Evolutionary conservation across 2,797 vertebrate genomes (phyloP).

Genomic region (Momotus momota): DNA sequence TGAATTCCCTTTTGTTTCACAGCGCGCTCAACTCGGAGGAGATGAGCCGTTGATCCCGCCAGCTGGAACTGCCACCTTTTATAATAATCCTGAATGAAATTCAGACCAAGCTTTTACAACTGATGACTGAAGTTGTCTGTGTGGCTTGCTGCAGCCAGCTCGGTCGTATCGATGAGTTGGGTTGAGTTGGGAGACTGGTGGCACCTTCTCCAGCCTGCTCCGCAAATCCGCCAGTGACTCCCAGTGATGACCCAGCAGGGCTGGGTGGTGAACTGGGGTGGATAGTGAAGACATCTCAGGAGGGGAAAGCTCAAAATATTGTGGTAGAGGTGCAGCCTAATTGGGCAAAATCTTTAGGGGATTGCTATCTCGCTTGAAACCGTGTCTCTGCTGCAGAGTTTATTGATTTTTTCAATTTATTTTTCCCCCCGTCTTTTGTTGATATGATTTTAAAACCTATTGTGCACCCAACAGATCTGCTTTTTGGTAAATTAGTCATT

Average conservation of each 20-base stretch:
- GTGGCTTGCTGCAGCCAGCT: not conserved
- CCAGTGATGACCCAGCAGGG: not conserved
- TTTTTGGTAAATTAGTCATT: not conserved
- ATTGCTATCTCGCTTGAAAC: not conserved
- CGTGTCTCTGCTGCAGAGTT: not conserved
- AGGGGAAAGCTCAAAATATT: not conserved
- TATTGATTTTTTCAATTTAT: not conserved
- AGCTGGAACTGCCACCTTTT: not conserved
- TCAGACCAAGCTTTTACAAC: not conserved
- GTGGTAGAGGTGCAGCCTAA: not conserved
- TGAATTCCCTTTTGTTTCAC: conserved; percentile 8
- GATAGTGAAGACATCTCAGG: not conserved
- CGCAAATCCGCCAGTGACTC: not conserved
- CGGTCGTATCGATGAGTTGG: not conserved
- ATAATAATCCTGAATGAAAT: not conserved
- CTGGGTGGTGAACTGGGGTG: not conserved
- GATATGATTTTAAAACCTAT: not conserved
- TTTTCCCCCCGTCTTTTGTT: accelerated
- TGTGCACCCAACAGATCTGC: not conserved
- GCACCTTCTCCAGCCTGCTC: not conserved
- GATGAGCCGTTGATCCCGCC: not conserved
- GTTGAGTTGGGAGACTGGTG: not conserved
- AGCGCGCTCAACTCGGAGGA: not conserved
- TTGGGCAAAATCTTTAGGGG: not conserved
- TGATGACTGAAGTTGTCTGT: not conserved